Base-by-base conservation (phyloP, 2,888 invertebrate genomes). In the Agrilus mali region DNA sequence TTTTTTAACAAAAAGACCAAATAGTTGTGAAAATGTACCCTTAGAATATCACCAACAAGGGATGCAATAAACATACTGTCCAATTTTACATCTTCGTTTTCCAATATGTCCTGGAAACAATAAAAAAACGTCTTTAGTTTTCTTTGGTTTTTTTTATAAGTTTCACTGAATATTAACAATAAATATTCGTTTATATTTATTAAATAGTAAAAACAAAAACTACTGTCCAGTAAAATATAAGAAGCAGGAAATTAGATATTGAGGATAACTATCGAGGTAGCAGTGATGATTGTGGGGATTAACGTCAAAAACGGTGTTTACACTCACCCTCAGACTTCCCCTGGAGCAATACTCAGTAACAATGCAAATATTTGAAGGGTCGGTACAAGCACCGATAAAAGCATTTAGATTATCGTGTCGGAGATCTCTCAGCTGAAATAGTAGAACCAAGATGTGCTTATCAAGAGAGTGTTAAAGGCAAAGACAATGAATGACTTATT, bases 41-140 rank as follows among this genome's bases (percentile, higher is more conserved):
- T 77, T 57, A 96, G 82, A 52, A 97, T 87, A 67, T 96, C 96
- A 43, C 87, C 92, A 12, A 95, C 86, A 50, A 96, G 75, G 7
- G 95, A 95, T 20, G 95, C 93, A 52, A 92, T 83, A 66, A 96
- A 96, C 86, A 96, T 92, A 60, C 87, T 86, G 67, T 96, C 96
- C 59, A 95, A 71, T 68, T 93, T 93, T 51, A 96, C 84, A 64
- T 96, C 93, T 60, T 92, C 88, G 64, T 96, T 95, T 61, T 92
- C 88, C 46, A 97, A 70, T 55, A 96, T 89, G 65, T 97, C 88
- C 85, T 88, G 70, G 36, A 65, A 63, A 44, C 44, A 45, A 45
- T 44, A 35, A 27, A 31, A 36, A 39, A 27, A 36, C 3, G 7
- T 4, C 17, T 6, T 22, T 7, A 22, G 8, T 22, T n/a, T n/a